phyloP scores from a whole-genome alignment of 2,888 invertebrate species.

The Metacarcinus magister region DNA sequence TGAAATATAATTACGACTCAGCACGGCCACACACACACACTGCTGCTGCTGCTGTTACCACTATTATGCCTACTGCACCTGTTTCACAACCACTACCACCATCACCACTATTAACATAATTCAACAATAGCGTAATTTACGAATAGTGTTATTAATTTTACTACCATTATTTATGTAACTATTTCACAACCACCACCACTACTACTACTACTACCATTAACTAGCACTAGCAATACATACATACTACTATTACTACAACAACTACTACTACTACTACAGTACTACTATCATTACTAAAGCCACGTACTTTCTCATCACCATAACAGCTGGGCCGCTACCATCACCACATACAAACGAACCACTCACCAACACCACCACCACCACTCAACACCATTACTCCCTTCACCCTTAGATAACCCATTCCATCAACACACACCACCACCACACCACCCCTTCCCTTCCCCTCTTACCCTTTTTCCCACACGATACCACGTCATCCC shows the following conservation, averaged over 20 bases:
- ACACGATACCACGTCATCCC: not conserved
- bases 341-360: not conserved
- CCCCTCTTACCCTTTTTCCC: not conserved
- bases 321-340: not conserved
- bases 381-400: not conserved
- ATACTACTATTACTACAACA: not conserved
- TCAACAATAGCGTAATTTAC: no score
- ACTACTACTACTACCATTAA: not conserved
- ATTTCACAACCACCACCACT: not conserved
- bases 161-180: not conserved
- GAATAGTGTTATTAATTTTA: not conserved
- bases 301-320: not conserved
- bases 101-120: not conserved
- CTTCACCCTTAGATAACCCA: not conserved
- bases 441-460: not conserved
- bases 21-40: not conserved
- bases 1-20: conserved; percentile 42
- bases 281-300: not conserved
- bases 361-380: not conserved
- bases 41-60: not conserved
- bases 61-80: not conserved
- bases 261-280: not conserved
- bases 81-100: not conserved
- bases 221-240: not conserved
- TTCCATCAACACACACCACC: conserved; percentile 1